phyloP scores from a whole-genome alignment of 1,140 invertebrate species.

The Aricia agestis region DNA sequence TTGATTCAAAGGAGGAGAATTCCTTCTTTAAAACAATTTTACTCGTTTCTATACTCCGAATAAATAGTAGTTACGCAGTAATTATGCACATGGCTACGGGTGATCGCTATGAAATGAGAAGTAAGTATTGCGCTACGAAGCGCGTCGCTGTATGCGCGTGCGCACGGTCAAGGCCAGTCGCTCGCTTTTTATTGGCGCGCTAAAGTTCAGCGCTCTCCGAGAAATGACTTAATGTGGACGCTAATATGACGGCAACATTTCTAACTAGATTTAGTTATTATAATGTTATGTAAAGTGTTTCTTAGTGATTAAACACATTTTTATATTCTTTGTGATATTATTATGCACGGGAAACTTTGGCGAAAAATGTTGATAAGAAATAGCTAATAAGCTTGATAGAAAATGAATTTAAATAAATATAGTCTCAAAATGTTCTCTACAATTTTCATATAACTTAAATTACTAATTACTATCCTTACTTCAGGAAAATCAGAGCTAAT shows the following conservation, averaged over 20 bases:
- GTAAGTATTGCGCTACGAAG: slow-evolving; percentile 20
- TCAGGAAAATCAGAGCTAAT: neutral
- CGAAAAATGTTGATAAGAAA: too few species aligned
- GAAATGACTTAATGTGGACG: slow-evolving; percentile 35
- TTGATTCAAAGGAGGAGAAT: too few species aligned
- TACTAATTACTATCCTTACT: neutral
- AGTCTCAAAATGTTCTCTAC: too few species aligned
- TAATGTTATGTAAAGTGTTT: too few species aligned
- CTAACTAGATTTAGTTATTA: neutral
- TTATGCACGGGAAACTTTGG: too few species aligned
- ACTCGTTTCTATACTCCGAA: neutral
- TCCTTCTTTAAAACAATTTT: neutral
- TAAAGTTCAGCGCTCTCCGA: slow-evolving; percentile 49
- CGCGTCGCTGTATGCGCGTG: slow-evolving; percentile 29
- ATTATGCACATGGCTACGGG: slow-evolving; percentile 2
- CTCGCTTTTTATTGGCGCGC: slow-evolving; percentile 47
- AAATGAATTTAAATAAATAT: too few species aligned
- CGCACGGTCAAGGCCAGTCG: slow-evolving; percentile 50
- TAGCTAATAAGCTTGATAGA: too few species aligned
- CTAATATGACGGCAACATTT: slow-evolving; percentile 16
- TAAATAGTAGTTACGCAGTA: neutral
- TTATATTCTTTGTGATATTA: too few species aligned
- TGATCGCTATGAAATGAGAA: neutral
- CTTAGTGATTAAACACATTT: too few species aligned
- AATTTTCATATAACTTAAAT: too few species aligned